These are phyloP conservation scores for Sitta europaea DNA, from an alignment of 2,113 vertebrate genomes.

Conservation along the genomic window DNA sequence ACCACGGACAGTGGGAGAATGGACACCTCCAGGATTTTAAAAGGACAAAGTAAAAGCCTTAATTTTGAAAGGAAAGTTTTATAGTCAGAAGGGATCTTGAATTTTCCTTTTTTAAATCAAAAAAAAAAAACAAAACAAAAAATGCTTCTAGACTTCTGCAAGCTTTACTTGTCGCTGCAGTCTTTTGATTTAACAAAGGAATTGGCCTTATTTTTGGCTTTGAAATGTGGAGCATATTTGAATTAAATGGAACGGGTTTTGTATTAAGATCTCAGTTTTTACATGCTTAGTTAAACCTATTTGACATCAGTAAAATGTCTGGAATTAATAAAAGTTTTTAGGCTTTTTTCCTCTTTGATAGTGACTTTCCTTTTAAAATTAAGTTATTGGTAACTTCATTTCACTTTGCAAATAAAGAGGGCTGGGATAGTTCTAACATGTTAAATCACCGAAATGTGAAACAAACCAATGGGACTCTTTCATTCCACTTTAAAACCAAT, in stretches of 20 bases:
- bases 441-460: conserved; percentile 70
- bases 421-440: conserved; percentile 65
- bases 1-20: conserved; percentile 49
- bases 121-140: conserved; percentile 26
- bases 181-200: conserved; percentile 66
- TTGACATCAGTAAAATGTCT: conserved; percentile 53
- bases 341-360: conserved; percentile 64
- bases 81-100: conserved; percentile 55
- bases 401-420: conserved; percentile 65
- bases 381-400: conserved; percentile 66
- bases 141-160: conserved; percentile 40
- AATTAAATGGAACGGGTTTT: conserved; percentile 47
- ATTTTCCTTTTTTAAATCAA: conserved; percentile 66
- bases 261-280: conserved; percentile 44
- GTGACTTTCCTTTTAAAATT: conserved; percentile 79
- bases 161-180: conserved; percentile 54
- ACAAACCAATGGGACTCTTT: conserved; percentile 56
- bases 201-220: conserved; percentile 38
- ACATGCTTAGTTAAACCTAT: conserved; percentile 47
- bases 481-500: conserved; percentile 73
- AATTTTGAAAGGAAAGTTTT: conserved; percentile 79
- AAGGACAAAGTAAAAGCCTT: conserved; percentile 75
- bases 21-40: conserved; percentile 67
- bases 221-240: conserved; percentile 44
- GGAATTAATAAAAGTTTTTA: conserved; percentile 29